Percentiles rank a stretch among this genome's conserved stretches.
These are phyloP conservation scores for Lamellibrachia columna DNA, from an alignment of 2,888 invertebrate species.

Conservation along the genomic window DNA sequence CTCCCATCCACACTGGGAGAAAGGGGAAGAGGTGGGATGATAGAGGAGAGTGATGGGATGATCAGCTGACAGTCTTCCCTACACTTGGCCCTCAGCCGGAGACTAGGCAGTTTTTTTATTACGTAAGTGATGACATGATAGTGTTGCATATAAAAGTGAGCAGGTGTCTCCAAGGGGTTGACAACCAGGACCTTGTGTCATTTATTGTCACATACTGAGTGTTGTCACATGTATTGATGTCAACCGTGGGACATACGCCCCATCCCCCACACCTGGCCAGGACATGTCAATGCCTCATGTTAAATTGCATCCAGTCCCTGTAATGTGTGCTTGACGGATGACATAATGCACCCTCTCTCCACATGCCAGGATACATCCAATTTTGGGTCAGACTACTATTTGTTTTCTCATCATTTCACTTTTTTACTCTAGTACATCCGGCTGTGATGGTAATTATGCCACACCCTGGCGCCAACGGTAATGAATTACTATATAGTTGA, in stretches of 20 bases:
- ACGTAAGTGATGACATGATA: background rate
- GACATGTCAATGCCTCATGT: background rate
- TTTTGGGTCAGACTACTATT: background rate
- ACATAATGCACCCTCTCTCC: background rate
- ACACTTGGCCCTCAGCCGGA: background rate
- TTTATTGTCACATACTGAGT: background rate
- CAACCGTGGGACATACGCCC: background rate
- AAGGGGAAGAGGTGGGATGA: background rate
- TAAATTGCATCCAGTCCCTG: background rate
- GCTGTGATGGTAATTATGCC: background rate
- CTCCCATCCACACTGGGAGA: background rate
- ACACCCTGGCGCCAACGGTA: background rate
- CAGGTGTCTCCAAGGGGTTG: background rate
- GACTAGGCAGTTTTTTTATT: background rate
- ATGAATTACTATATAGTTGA: background rate
- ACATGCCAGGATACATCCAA: constrained; percentile 5
- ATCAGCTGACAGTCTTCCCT: background rate
- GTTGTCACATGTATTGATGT: background rate
- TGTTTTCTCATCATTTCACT: background rate
- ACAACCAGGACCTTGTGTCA: background rate
- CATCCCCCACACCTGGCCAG: background rate
- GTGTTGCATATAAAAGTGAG: background rate
- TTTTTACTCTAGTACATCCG: background rate
- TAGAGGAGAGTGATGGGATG: background rate
- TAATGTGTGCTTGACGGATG: background rate